A percentile compares a stretch with the other conserved stretches of the same genome.
Conservation (phyloP, 2,113 vertebrate genomes). For the Nettapus auritus region DNA sequence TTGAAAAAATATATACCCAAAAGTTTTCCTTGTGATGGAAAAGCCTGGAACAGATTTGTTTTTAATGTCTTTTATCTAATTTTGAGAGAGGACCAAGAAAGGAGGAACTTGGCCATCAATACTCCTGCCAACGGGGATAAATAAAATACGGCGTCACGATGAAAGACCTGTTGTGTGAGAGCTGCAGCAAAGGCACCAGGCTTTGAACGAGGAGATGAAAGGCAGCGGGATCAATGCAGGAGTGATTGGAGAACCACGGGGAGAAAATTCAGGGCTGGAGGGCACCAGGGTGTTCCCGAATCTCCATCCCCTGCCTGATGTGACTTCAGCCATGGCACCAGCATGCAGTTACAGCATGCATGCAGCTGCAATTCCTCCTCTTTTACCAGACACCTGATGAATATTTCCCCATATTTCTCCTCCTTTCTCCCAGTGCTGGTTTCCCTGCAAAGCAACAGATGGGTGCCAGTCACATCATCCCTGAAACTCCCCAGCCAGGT, state of each 20-base stretch:
- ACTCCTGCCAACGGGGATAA: slow-evolving; percentile 11
- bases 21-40: background rate
- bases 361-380: background rate
- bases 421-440: background rate
- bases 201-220: slow-evolving; percentile 51
- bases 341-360: background rate
- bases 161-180: slow-evolving; percentile 54
- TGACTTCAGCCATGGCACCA: background rate
- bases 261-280: background rate
- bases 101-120: slow-evolving; percentile 6
- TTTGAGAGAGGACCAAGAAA: background rate
- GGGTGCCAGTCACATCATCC: background rate
- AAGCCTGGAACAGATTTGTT: slow-evolving; percentile 24
- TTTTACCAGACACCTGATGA: background rate
- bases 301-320: too few relatives aligned
- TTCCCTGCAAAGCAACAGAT: background rate
- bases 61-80: slow-evolving; percentile 2
- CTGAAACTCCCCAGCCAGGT: background rate
- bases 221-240: background rate
- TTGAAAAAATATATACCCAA: background rate
- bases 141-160: background rate
- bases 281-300: background rate
- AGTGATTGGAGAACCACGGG: background rate
- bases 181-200: background rate
- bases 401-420: background rate